A percentile compares a stretch with the other conserved stretches of the same genome.
Conservation (phyloP, 2,113 vertebrate species). For the Lota lota region DNA sequence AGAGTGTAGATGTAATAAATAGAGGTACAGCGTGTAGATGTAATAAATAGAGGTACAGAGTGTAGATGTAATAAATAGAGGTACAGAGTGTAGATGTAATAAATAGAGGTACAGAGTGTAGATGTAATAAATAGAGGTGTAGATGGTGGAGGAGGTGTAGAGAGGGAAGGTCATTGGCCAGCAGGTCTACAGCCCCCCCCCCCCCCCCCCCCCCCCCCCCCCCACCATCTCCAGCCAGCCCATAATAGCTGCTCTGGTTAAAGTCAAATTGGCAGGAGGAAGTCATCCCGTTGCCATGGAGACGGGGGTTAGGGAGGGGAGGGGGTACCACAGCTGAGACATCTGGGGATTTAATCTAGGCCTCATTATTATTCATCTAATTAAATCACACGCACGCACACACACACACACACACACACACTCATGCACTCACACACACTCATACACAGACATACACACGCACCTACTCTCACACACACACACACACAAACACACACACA, state of each 20-base stretch:
- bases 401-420: conserved; percentile 39
- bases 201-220: conserved; percentile 11
- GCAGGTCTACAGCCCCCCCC: conserved; percentile 33
- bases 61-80: no score
- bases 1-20: no score
- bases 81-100: no score
- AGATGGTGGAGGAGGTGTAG: conserved; percentile 37
- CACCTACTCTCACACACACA: conserved; percentile 6
- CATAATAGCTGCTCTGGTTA: conserved; percentile 82
- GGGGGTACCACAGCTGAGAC: conserved; percentile 75
- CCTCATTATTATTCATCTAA: conserved; percentile 84
- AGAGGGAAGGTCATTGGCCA: conserved; percentile 68
- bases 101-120: no score
- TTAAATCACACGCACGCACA: conserved; percentile 79
- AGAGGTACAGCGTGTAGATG: no score
- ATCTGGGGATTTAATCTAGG: conserved; percentile 84
- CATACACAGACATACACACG: conserved; percentile 1
- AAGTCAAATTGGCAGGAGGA: conserved; percentile 78
- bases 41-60: no score
- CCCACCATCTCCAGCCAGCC: conserved; percentile 62
- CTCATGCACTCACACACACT: conserved; percentile 29
- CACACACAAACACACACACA: conserved; percentile 58
- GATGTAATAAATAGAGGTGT: background rate
- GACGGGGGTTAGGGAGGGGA: conserved; percentile 70
- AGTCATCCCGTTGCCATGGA: conserved; percentile 78